These are phyloP conservation scores for Beaufortia kweichowensis DNA, from an alignment of 2,113 vertebrate species.

Conservation along the genomic window DNA sequence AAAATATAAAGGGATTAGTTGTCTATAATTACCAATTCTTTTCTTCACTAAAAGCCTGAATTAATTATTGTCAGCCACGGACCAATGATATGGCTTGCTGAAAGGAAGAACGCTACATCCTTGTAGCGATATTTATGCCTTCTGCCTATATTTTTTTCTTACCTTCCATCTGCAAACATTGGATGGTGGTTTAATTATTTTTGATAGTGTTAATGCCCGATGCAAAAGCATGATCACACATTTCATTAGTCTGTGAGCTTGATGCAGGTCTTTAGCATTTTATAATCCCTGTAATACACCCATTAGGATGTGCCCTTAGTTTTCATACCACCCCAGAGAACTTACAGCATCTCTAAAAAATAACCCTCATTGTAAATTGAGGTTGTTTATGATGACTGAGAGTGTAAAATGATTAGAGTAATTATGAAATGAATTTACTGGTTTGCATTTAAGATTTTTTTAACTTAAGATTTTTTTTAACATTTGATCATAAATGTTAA, in stretches of 20 bases:
- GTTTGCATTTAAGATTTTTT: too few species aligned
- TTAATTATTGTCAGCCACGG: constrained; percentile 68
- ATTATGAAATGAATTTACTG: not conserved
- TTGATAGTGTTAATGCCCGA: constrained; percentile 15
- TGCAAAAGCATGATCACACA: constrained; percentile 37
- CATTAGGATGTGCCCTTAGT: constrained; percentile 17
- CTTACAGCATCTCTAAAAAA: not conserved
- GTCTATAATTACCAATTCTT: constrained; percentile 69
- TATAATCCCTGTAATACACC: constrained; percentile 4
- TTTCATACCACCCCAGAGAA: constrained; percentile 11
- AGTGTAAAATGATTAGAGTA: not conserved
- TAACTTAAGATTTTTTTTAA: too few species aligned
- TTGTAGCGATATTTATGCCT: constrained; percentile 64
- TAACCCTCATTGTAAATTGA: not conserved
- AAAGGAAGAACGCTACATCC: constrained; percentile 67
- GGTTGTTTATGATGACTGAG: not conserved
- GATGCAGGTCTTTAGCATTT: constrained; percentile 29
- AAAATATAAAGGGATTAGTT: constrained; percentile 30
- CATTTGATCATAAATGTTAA: too few species aligned
- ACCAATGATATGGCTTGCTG: constrained; percentile 65
- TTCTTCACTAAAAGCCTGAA: constrained; percentile 69
- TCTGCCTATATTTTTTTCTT: constrained; percentile 63
- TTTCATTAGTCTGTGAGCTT: constrained; percentile 38
- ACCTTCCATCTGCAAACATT: constrained; percentile 45
- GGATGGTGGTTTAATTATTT: constrained; percentile 31